phyloP scores from a whole-genome alignment of 2,797 vertebrate species.

The Knipowitschia caucasica region DNA sequence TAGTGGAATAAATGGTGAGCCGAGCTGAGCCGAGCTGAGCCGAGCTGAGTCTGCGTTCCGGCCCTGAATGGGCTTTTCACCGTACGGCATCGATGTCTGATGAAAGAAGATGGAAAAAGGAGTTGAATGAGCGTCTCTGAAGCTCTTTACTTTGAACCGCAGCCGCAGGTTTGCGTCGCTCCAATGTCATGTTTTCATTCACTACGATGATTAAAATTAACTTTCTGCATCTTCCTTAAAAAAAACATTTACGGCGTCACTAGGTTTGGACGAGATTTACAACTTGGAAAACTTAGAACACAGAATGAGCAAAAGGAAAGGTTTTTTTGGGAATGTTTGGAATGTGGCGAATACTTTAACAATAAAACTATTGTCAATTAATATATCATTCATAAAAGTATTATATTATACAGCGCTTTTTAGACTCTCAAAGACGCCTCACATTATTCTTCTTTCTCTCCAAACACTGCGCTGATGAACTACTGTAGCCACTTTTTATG shows the following conservation, averaged over 20 bases:
- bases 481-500: too few relatives aligned
- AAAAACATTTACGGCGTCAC: neutral
- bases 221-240: neutral
- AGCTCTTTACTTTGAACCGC: neutral
- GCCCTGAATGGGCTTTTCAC: slow-evolving; percentile 9
- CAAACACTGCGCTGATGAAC: too few relatives aligned
- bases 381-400: too few relatives aligned
- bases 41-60: too few relatives aligned
- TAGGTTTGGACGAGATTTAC: neutral
- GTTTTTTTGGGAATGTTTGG: neutral
- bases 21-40: too few relatives aligned
- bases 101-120: slow-evolving; percentile 4
- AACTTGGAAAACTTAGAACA: neutral
- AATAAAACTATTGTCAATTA: too few relatives aligned
- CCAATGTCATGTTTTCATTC: slow-evolving; percentile 10
- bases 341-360: too few relatives aligned
- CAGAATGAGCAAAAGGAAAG: neutral
- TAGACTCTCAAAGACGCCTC: too few relatives aligned
- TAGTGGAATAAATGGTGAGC: neutral
- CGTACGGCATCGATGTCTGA: neutral
- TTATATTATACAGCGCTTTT: too few relatives aligned
- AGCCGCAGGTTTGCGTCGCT: neutral
- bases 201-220: neutral
- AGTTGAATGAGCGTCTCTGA: slow-evolving; percentile 2
- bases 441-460: too few relatives aligned